Percentiles rank a stretch among this genome's conserved stretches.
Conservation (phyloP, 53 echinoderm and acorn worm genomes). For the Astropecten irregularis region DNA sequence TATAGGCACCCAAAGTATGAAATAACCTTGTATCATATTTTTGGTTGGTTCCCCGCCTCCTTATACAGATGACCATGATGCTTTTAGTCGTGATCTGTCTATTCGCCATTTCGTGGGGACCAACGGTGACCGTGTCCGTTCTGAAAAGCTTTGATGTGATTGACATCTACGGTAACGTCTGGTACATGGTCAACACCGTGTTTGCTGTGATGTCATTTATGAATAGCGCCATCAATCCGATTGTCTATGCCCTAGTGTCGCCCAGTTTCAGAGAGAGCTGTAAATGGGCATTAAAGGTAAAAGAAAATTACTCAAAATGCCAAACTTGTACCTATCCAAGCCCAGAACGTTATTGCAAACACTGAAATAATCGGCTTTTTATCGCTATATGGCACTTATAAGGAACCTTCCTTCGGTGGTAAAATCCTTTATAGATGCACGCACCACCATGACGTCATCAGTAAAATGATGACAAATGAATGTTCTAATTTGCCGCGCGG, state of each 20-base stretch:
- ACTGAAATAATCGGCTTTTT: too few relatives aligned
- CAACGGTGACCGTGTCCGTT: neutral
- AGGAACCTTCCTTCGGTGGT: too few relatives aligned
- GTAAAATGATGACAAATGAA: too few relatives aligned
- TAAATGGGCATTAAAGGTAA: slow-evolving; percentile 32
- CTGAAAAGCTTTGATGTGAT: neutral
- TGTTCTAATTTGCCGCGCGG: too few relatives aligned
- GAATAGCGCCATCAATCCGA: slow-evolving; percentile 68
- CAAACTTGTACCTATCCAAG: too few relatives aligned
- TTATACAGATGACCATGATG: slow-evolving; percentile 13
- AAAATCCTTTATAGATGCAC: neutral
- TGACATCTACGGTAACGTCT: too few relatives aligned
- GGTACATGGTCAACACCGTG: neutral
- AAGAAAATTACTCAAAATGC: neutral
- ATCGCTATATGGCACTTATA: too few relatives aligned
- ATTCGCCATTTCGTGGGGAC: slow-evolving; percentile 26
- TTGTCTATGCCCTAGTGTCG: slow-evolving; percentile 67
- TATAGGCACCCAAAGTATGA: too few relatives aligned
- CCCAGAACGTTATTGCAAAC: too few relatives aligned
- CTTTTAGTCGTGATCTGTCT: slow-evolving; percentile 4
- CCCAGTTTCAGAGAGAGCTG: slow-evolving; percentile 60
- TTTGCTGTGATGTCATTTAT: slow-evolving; percentile 48
- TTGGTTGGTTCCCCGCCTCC: neutral
- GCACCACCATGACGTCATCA: too few relatives aligned
- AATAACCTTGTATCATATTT: too few relatives aligned